phyloP scores from a whole-genome alignment of 2,797 vertebrate genomes.

The Enteromius anoplus region DNA sequence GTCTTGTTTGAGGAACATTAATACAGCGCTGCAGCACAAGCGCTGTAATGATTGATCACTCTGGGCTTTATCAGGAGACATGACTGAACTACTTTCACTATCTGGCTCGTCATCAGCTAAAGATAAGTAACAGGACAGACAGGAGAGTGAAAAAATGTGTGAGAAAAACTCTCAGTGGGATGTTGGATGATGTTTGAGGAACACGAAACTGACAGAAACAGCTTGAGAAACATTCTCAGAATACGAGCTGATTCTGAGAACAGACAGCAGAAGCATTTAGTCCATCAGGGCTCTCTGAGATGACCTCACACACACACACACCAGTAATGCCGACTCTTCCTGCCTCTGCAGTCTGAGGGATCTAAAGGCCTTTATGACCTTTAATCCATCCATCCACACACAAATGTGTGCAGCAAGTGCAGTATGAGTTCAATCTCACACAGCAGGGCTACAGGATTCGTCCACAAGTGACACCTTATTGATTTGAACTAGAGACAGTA shows the following conservation, averaged over 20 bases:
- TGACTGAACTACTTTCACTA: constrained; percentile 19
- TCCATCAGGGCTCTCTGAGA: constrained; percentile 9
- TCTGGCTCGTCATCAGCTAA: constrained; percentile 7
- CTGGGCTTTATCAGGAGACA: constrained; percentile 19
- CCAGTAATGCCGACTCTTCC: constrained; percentile 72
- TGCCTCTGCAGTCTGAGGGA: constrained; percentile 83
- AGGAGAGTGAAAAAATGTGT: constrained; percentile 4
- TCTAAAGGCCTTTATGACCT: constrained; percentile 80
- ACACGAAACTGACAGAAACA: neutral
- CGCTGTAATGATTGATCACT: neutral
- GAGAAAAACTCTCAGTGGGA: neutral
- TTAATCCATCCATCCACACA: constrained; percentile 80
- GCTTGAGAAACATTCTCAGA: neutral
- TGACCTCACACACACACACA: constrained; percentile 39
- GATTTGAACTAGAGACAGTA: constrained; percentile 4
- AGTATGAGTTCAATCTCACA: constrained; percentile 8
- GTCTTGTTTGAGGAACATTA: neutral
- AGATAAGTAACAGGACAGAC: constrained; percentile 27
- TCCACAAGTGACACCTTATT: constrained; percentile 13
- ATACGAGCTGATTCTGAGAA: neutral
- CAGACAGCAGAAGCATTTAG: constrained; percentile 2
- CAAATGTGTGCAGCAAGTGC: constrained; percentile 6
- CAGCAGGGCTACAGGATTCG: neutral
- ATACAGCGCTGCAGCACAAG: neutral
- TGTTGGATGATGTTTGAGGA: neutral